Conservation (phyloP, 2,888 invertebrate species). For the Sarcophaga subvicina region DNA sequence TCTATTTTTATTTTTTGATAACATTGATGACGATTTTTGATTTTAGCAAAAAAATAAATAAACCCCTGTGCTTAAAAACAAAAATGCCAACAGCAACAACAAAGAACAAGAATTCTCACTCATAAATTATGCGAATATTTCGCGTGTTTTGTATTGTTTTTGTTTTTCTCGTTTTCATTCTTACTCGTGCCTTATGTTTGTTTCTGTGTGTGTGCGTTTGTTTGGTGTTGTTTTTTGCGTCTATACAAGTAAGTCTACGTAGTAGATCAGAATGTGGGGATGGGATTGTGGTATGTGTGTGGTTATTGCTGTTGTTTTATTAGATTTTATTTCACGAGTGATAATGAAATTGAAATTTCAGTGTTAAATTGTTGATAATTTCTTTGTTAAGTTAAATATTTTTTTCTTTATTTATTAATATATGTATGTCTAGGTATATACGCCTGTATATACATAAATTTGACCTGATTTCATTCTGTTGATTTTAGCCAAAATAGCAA, state of each 20-base stretch:
- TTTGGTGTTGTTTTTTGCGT: background rate
- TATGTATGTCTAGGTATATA: too few species aligned
- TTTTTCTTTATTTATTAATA: background rate
- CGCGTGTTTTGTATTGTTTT: constrained; percentile 36
- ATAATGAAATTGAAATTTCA: constrained; percentile 69
- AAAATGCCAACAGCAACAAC: too few species aligned
- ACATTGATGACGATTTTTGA: constrained; percentile 54
- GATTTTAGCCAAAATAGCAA: constrained; percentile 56
- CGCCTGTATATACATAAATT: background rate
- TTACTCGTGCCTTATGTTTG: background rate
- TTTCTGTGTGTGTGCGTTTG: background rate
- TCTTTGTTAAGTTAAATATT: background rate
- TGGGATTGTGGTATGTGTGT: background rate
- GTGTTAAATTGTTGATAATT: constrained; percentile 63
- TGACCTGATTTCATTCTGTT: constrained; percentile 59
- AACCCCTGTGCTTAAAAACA: too few species aligned
- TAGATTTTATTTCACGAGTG: constrained; percentile 49
- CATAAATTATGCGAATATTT: constrained; percentile 41
- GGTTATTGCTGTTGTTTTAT: constrained; percentile 16
- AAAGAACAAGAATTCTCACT: too few species aligned
- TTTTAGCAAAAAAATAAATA: background rate
- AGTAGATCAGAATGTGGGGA: constrained; percentile 10
- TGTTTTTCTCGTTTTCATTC: too few species aligned
- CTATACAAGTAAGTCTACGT: constrained; percentile 5
- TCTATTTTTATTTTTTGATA: constrained; percentile 24